Evolutionary conservation across 2,888 invertebrate genomes (phyloP), one percentile per base, ranked within the genome.

Genomic region (Troides oblongomaculatus): DNA sequence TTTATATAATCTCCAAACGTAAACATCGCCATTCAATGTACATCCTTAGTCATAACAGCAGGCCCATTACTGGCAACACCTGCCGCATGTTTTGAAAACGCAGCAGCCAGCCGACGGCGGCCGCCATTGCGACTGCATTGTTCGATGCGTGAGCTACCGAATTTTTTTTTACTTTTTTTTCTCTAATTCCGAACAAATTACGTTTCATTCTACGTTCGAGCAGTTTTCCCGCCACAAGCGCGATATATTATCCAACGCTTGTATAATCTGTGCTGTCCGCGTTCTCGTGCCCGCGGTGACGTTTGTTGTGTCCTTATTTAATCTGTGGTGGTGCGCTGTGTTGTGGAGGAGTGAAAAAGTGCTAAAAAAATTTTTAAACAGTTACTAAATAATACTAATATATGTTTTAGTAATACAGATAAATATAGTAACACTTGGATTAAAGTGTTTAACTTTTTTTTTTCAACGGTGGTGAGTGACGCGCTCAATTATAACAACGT

Each of bases 1-100:
- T 62, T 62, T 62, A 62, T 62, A 62, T 62, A 62, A 62, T 64
- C 23, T 10, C 56, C 36, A 50, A 70, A 59, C 62, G 59, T 64
- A 66, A 70, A 70, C 63, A 70, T 60, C 53, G 25, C 70, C 59
- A 67, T 66, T 67, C 63, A 66, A 66, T 56, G 59, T 66, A 10
- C 66, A 63, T 66, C 66, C 61, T 53, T 70, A 66, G 63, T 66
- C 70, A 70, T 70, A 70, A 70, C 66, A 70, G 43, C 60, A 21
- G 21, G 46, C 14, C 39, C 8, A 6, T 25, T 46, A 36, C 59
- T 68, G 53, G 59, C 66, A 60, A 70, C 70, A 70, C 70, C 70
- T 70, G 70, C 70, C 60, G n/a, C 18, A 58, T 70, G 70, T 70
- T 70, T 59, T 70, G 66, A 70, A 70, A 70, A 70, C 70, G 39